These are phyloP conservation scores for Theonella swinhoei DNA, from an alignment of 37 sponge, comb jelly and placozoan species.

Conservation along the genomic window DNA sequence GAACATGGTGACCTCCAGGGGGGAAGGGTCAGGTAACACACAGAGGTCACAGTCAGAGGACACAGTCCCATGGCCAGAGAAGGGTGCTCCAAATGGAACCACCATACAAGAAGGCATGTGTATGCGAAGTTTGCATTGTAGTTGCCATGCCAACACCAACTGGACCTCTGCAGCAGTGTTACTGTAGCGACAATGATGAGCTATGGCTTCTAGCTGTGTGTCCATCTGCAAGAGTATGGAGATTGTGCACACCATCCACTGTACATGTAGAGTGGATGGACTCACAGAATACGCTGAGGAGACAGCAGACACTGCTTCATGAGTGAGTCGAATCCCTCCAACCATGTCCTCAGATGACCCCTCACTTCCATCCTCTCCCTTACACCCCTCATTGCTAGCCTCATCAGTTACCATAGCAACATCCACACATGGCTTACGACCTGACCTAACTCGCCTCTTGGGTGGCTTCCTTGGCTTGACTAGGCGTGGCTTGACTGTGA, in stretches of 20 bases:
- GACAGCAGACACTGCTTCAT: not conserved
- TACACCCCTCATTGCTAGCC: not conserved
- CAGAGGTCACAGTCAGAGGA: slow-evolving; percentile 65
- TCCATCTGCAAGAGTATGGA: slow-evolving; percentile 19
- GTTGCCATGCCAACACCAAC: not conserved
- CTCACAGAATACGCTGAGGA: not conserved
- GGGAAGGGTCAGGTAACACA: slow-evolving; percentile 38
- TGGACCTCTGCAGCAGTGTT: not conserved
- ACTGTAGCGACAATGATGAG: not conserved
- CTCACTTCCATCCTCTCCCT: not conserved
- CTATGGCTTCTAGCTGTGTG: slow-evolving; percentile 23
- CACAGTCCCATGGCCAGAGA: slow-evolving; percentile 49
- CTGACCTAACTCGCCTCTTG: not conserved
- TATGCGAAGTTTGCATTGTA: not conserved
- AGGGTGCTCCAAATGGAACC: slow-evolving; percentile 57
- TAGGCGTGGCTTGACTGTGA: slow-evolving; percentile 44
- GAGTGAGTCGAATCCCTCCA: not conserved
- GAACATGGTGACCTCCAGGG: slow-evolving; percentile 9
- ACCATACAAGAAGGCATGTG: slow-evolving; percentile 37
- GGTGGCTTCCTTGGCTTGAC: not conserved
- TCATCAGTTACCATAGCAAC: not conserved
- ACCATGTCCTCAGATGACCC: not conserved
- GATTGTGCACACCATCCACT: not conserved
- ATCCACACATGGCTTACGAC: not conserved
- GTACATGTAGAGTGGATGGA: not conserved